A percentile compares a stretch with the other conserved stretches of the same genome.
Conservation (phyloP, 2,797 vertebrate species). For the Babyrousa celebensis region DNA sequence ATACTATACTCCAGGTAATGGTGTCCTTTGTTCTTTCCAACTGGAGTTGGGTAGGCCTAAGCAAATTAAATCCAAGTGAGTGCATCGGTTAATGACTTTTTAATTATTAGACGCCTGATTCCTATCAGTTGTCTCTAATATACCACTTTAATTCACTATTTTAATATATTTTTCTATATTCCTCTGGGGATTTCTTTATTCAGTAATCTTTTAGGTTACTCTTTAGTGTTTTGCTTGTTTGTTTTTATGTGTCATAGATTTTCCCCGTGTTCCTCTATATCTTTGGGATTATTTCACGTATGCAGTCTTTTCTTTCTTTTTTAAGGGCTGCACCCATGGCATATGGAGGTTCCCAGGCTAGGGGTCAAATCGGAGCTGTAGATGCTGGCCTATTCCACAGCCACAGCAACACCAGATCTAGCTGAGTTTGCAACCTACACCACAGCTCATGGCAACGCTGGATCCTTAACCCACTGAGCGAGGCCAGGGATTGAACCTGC, state of each 20-base stretch:
- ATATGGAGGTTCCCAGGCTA: too few species aligned
- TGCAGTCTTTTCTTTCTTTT: background rate
- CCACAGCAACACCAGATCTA: too few species aligned
- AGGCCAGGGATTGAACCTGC: too few species aligned
- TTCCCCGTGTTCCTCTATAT: background rate
- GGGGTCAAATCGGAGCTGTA: too few species aligned
- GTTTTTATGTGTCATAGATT: slow-evolving; percentile 21
- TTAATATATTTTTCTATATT: slow-evolving; percentile 29
- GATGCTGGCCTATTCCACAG: too few species aligned
- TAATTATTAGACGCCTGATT: slow-evolving; percentile 73
- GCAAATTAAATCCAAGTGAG: slow-evolving; percentile 67
- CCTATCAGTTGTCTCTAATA: slow-evolving; percentile 46
- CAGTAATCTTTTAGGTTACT: slow-evolving; percentile 31
- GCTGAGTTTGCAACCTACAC: too few species aligned
- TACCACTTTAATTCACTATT: slow-evolving; percentile 24
- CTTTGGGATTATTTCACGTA: slow-evolving; percentile 1
- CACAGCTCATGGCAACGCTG: too few species aligned
- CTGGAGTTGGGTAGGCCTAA: slow-evolving; percentile 44
- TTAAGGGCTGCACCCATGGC: too few species aligned
- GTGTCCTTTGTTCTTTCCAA: slow-evolving; percentile 74
- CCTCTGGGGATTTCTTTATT: slow-evolving; percentile 24
- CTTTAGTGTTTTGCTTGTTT: slow-evolving; percentile 22
- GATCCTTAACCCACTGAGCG: too few species aligned
- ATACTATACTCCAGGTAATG: slow-evolving; percentile 38
- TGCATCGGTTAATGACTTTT: slow-evolving; percentile 65